Conservation (phyloP, 2,113 vertebrate genomes). For the Gnathonemus longibarbis region DNA sequence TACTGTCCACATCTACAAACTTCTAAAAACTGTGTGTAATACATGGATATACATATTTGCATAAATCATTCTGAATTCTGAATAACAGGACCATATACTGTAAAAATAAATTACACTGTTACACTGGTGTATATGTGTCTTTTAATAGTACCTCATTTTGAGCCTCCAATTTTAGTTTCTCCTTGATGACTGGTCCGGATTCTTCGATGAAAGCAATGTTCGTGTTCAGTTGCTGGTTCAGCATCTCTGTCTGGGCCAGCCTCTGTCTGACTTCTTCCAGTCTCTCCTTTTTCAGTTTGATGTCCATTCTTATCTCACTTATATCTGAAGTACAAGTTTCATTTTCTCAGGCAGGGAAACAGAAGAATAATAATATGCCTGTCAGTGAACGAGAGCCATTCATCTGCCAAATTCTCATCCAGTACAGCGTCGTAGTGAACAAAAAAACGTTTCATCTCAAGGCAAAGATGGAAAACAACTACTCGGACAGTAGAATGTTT, state of each 20-base stretch:
- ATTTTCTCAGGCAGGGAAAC: constrained; percentile 52
- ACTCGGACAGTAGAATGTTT: not conserved
- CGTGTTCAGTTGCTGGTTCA: constrained; percentile 49
- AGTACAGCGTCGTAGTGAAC: not conserved
- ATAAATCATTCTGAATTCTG: not conserved
- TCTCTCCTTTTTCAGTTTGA: not conserved
- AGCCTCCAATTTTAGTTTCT: constrained; percentile 60
- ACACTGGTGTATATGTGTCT: not conserved
- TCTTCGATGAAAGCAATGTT: constrained; percentile 60
- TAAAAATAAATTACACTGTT: not conserved
- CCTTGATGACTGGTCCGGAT: constrained; percentile 57
- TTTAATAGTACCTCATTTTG: constrained; percentile 53
- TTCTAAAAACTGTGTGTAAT: not conserved
- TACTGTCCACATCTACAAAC: not conserved
- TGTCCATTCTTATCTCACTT: constrained; percentile 57
- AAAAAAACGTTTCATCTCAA: not conserved
- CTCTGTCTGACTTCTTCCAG: not conserved
- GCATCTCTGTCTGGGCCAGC: constrained; percentile 28
- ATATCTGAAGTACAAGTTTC: constrained; percentile 56
- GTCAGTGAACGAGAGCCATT: not conserved
- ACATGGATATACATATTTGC: not conserved
- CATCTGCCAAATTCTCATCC: not conserved
- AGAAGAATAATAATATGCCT: not conserved
- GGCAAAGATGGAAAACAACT: not conserved
- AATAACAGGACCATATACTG: not conserved